Base-by-base conservation (phyloP, 2,113 vertebrate genomes). In the Mugil cephalus region DNA sequence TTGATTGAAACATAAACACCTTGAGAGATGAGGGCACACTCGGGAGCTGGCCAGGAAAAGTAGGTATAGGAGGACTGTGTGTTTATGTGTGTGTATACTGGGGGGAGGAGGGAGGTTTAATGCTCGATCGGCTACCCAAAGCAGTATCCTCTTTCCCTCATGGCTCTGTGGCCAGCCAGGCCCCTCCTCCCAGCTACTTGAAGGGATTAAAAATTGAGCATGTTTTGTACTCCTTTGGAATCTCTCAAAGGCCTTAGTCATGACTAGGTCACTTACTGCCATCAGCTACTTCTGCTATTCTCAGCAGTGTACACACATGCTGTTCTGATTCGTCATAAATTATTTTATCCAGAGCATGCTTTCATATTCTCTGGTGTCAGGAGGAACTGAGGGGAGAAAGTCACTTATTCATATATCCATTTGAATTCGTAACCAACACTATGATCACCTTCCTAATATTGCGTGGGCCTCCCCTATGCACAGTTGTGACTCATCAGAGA, bases 1-100 rank as follows among this genome's bases (percentile, higher is more conserved):
- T 90, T 90, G 91, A 93, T 91, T 91, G 84, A 92, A 93, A 94
- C 88, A 90, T 92, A 91, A 91, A 91, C 88, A 90, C 84, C 89
- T 79, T 84, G 69, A 86, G 85, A 88, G 73, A 86, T 87, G 79
- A 75, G 64, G 78, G 69, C 21, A 34, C 80, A 74, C 74, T 71
- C 6, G 12, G 77, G 80, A 88, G 65, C 61, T 63, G 73, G 47
- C 18, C 8, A 3, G 56, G 55, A 56, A 80, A 69, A 74, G 67
- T 42, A 59, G 68, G 52, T 84, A 40, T 42, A 66, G 55, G 42
- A 63, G 36, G 56, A 30, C 24, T 17, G 40, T 39, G 24, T 34
- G 48, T 8, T 39, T 52, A 51, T 69, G 52, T 59, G 71, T 53
- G 64, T 21, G 39, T 62, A 50, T 54, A 40, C 17, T 9, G 66